Percentiles rank a stretch among this genome's conserved stretches.
Conservation (phyloP, 2,888 invertebrate genomes). For the Aporophyla nigra region DNA sequence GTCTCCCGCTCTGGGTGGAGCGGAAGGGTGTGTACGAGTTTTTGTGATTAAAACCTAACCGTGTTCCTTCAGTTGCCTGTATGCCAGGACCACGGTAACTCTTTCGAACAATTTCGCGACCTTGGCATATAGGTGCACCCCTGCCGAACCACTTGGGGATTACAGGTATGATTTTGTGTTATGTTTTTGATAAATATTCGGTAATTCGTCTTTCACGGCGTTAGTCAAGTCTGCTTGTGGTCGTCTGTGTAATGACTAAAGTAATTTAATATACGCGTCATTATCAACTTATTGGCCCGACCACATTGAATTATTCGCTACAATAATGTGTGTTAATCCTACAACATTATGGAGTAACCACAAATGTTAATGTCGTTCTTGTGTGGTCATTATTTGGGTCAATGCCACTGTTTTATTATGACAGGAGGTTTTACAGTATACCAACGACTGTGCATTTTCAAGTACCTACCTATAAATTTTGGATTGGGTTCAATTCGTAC, state of each 20-base stretch:
- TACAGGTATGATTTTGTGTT: neutral
- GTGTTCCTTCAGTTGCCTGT: too few species aligned
- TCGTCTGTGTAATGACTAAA: neutral
- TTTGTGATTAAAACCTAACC: too few species aligned
- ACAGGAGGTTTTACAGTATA: neutral
- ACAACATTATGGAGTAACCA: constrained; percentile 5
- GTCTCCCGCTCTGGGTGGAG: too few species aligned
- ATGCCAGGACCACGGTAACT: too few species aligned
- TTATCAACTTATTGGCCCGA: neutral
- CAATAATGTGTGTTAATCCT: constrained; percentile 34
- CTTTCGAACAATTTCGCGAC: too few species aligned
- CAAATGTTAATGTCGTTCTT: constrained; percentile 26
- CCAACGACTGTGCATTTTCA: neutral
- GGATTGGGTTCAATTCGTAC: neutral
- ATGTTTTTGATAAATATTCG: neutral
- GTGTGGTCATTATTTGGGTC: constrained; percentile 12
- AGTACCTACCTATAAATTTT: neutral
- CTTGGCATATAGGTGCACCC: too few species aligned
- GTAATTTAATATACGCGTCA: neutral
- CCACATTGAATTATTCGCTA: constrained; percentile 10
- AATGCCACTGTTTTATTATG: constrained; percentile 2
- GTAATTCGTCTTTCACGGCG: neutral
- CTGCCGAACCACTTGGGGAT: neutral
- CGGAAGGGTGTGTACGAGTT: too few species aligned
- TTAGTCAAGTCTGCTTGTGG: neutral